These are phyloP conservation scores for Intellagama lesueurii DNA, from an alignment of 2,797 vertebrate species.

Conservation along the genomic window DNA sequence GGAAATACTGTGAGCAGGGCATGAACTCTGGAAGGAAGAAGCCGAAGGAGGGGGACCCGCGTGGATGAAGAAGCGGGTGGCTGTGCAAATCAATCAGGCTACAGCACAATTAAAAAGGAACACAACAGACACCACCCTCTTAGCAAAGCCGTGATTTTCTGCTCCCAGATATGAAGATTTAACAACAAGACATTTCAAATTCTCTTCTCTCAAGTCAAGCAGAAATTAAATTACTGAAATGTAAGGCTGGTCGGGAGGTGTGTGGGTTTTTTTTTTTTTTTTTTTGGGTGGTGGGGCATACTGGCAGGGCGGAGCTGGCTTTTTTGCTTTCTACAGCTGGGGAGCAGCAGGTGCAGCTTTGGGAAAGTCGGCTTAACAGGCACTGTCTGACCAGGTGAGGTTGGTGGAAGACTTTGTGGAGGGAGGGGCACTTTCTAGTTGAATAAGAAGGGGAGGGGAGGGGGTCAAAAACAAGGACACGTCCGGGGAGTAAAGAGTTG, in stretches of 20 bases:
- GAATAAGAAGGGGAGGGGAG: no score
- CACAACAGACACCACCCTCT: not conserved
- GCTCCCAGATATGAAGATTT: not conserved
- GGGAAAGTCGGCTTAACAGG: not conserved
- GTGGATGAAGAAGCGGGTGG: not conserved
- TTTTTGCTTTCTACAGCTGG: not conserved
- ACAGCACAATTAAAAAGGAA: not conserved
- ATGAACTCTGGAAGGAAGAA: not conserved
- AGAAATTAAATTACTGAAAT: not conserved
- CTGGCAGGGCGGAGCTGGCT: fast-evolving
- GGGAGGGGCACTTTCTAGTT: no score
- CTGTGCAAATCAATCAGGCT: not conserved
- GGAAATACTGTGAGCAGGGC: fast-evolving
- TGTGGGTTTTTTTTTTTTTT: no score
- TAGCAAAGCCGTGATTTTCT: not conserved
- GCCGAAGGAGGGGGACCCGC: not conserved
- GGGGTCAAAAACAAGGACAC: not conserved
- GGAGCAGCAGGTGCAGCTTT: not conserved
- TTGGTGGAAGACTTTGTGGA: not conserved
- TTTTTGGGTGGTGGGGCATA: no score
- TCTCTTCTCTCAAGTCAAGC: not conserved
- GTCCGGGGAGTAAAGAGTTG: not conserved
- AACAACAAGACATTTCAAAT: no score
- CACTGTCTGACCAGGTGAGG: not conserved
- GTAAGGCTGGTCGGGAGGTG: not conserved